Evolutionary conservation across 1,140 invertebrate species (phyloP).

Genomic region (Drosophila bocki): DNA sequence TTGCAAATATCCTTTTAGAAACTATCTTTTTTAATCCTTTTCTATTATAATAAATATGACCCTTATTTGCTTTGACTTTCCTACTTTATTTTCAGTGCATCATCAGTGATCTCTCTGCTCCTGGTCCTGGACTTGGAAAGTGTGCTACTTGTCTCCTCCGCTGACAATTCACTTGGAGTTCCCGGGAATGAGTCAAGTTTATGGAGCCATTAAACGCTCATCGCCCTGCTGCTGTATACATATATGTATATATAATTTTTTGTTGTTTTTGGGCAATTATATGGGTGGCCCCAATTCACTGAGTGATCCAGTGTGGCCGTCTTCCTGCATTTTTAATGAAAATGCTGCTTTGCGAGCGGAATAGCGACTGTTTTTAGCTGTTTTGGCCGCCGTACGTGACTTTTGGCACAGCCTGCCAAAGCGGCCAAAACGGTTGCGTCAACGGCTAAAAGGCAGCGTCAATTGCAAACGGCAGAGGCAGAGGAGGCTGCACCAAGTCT

Average conservation of each 20-base stretch:
- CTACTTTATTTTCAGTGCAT: slow-evolving; percentile 1
- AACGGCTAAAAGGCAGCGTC: slow-evolving; percentile 52
- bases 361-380: slow-evolving; percentile 22
- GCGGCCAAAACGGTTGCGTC: slow-evolving; percentile 50
- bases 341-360: slow-evolving; percentile 17
- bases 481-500: slow-evolving; percentile 32
- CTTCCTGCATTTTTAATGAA: slow-evolving; percentile 69
- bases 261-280: slow-evolving; percentile 37
- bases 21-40: not conserved
- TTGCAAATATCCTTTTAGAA: not conserved
- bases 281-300: slow-evolving; percentile 45
- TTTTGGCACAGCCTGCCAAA: slow-evolving; percentile 61
- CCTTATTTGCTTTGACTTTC: not conserved
- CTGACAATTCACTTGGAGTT: slow-evolving; percentile 18
- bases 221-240: not conserved
- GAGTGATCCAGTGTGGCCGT: slow-evolving; percentile 45
- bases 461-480: slow-evolving; percentile 9
- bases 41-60: not conserved
- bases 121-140: not conserved
- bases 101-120: slow-evolving; percentile 14
- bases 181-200: slow-evolving; percentile 23
- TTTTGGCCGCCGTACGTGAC: slow-evolving; percentile 65
- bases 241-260: not conserved
- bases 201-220: slow-evolving; percentile 44
- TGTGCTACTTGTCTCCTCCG: not conserved